Percentiles rank a stretch among this genome's conserved stretches.
phyloP scores from a whole-genome alignment of 2,113 vertebrate genomes.

The Grammomys dolichurus region DNA sequence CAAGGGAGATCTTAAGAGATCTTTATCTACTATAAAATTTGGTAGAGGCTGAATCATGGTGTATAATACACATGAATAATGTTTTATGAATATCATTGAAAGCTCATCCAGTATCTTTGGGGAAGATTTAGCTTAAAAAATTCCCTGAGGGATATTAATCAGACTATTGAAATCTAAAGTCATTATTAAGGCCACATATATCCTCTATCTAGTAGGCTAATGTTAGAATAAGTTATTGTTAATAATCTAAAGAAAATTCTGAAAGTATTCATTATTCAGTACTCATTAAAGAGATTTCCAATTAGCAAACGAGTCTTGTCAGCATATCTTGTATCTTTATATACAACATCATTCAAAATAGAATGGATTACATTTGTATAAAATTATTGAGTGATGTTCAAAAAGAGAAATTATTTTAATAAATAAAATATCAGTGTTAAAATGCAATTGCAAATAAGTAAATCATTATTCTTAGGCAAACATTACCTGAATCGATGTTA shows the following conservation, averaged over 20 bases:
- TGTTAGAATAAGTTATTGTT: constrained; percentile 21
- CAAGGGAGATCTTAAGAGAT: constrained; percentile 55
- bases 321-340: background rate
- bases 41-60: constrained; percentile 49
- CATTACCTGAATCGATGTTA: background rate
- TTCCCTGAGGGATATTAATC: constrained; percentile 35
- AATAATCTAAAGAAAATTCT: background rate
- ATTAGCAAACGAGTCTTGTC: background rate
- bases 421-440: background rate
- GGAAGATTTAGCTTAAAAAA: constrained; percentile 59
- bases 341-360: background rate
- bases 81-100: constrained; percentile 63
- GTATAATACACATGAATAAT: constrained; percentile 62
- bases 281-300: background rate
- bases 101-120: constrained; percentile 61
- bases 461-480: background rate
- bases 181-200: background rate
- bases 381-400: constrained; percentile 7
- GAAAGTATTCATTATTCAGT: constrained; percentile 1
- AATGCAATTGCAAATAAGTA: background rate
- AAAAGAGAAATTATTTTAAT: constrained; percentile 41
- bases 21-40: constrained; percentile 63
- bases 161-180: constrained; percentile 38
- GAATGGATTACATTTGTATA: background rate
- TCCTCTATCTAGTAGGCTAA: background rate